Percentiles rank a stretch among this genome's conserved stretches.
Evolutionary conservation across 1,140 invertebrate species (phyloP).

Genomic region (Battus philenor): DNA sequence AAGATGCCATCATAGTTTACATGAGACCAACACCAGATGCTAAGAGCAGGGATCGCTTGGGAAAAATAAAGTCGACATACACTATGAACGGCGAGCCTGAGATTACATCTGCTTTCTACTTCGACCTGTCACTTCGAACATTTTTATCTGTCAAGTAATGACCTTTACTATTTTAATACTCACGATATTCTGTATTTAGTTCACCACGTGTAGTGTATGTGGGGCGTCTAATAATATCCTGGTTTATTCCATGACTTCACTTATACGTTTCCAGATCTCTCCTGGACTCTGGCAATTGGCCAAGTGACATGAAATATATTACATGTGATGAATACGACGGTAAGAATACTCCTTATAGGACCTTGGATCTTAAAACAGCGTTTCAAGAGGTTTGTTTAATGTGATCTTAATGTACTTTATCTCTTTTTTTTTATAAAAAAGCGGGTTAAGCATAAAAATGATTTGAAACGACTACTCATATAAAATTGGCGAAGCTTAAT

Average conservation of each 20-base stretch:
- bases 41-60: conserved; percentile 78
- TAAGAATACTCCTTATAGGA: conserved; percentile 81
- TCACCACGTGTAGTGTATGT: conserved; percentile 36
- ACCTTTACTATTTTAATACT: conserved; percentile 38
- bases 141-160: conserved; percentile 84
- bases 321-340: conserved; percentile 86
- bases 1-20: conserved; percentile 82
- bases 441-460: too few species aligned
- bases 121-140: conserved; percentile 85
- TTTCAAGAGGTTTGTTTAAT: conserved; percentile 69
- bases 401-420: too few species aligned
- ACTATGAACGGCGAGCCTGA: conserved; percentile 82
- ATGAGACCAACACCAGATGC: conserved; percentile 80
- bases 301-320: conserved; percentile 82
- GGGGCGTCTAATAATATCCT: conserved; percentile 55
- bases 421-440: too few species aligned
- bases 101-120: conserved; percentile 89
- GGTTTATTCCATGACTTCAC: conserved; percentile 52
- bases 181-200: conserved; percentile 31
- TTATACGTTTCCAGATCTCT: conserved; percentile 71
- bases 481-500: too few species aligned
- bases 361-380: conserved; percentile 77
- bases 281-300: conserved; percentile 81
- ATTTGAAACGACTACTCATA: too few species aligned
- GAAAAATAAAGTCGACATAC: conserved; percentile 81